Evolutionary conservation across 2,888 invertebrate genomes (phyloP).

Genomic region (Thumatha senex): DNA sequence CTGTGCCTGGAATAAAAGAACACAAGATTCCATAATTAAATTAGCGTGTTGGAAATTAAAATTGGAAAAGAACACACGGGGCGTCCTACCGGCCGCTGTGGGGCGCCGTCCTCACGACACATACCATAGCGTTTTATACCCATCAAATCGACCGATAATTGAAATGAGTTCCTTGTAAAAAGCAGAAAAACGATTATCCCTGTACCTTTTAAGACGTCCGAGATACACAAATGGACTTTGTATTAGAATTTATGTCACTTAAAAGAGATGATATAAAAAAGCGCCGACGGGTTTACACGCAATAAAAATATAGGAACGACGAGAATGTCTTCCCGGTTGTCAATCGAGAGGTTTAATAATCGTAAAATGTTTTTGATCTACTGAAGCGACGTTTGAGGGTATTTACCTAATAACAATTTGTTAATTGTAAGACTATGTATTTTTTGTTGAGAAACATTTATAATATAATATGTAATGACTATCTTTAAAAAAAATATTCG

Average conservation of each 20-base stretch:
- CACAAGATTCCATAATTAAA: slow-evolving; percentile 73
- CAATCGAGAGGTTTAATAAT: slow-evolving; percentile 80
- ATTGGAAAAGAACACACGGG: slow-evolving; percentile 60
- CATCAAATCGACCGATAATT: slow-evolving; percentile 82
- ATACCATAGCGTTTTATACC: slow-evolving; percentile 77
- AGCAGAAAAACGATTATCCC: slow-evolving; percentile 82
- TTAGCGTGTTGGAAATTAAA: slow-evolving; percentile 77
- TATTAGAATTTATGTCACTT: slow-evolving; percentile 84
- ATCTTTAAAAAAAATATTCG: too few relatives aligned
- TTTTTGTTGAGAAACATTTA: neutral
- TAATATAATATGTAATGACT: too few relatives aligned
- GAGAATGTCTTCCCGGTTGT: slow-evolving; percentile 79
- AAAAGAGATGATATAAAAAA: slow-evolving; percentile 80
- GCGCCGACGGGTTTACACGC: slow-evolving; percentile 82
- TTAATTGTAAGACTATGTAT: slow-evolving; percentile 2
- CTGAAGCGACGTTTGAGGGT: slow-evolving; percentile 48
- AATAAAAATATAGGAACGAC: slow-evolving; percentile 82
- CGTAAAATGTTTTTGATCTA: slow-evolving; percentile 80
- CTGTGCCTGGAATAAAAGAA: slow-evolving; percentile 61
- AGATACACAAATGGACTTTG: slow-evolving; percentile 84
- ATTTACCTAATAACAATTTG: slow-evolving; percentile 29
- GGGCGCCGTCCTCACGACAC: slow-evolving; percentile 77
- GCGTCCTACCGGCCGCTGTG: slow-evolving; percentile 66
- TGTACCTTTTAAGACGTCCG: slow-evolving; percentile 82
- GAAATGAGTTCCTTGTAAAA: slow-evolving; percentile 84